Conservation (phyloP, 2,888 invertebrate species). For the Neoascia interrupta region DNA sequence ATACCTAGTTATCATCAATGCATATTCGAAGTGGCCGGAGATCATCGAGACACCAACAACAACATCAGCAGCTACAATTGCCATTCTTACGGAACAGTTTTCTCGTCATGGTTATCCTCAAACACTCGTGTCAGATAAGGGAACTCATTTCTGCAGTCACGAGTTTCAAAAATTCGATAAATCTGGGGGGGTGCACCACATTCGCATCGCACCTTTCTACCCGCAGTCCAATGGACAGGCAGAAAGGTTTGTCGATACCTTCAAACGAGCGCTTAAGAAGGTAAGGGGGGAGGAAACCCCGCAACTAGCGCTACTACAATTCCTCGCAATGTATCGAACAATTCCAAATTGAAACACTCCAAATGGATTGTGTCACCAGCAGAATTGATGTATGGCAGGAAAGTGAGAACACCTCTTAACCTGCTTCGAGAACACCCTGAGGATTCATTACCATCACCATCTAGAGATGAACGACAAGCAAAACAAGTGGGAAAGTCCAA, state of each 20-base stretch:
- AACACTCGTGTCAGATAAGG: no score
- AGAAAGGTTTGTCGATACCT: constrained; percentile 36
- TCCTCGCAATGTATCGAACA: constrained; percentile 5
- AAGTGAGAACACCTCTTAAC: constrained; percentile 14
- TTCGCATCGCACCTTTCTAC: constrained; percentile 21
- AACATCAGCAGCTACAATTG: no score
- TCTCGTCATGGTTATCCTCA: constrained; percentile 1
- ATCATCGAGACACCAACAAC: background rate
- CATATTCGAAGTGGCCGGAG: background rate
- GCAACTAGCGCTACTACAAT: background rate
- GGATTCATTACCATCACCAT: no score
- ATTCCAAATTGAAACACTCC: constrained; percentile 12
- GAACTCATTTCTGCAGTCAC: constrained; percentile 19
- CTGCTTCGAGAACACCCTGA: background rate
- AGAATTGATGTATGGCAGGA: constrained; percentile 16
- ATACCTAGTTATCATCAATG: background rate
- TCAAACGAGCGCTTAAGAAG: constrained; percentile 8
- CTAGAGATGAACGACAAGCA: no score
- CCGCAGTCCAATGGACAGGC: constrained; percentile 43
- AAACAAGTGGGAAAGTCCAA: no score
- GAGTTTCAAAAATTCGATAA: constrained; percentile 28
- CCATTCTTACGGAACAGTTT: no score
- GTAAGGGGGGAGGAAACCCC: background rate
- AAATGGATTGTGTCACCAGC: constrained; percentile 23
- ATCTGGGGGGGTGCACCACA: constrained; percentile 15